Evolutionary conservation across 2,888 invertebrate species (phyloP), one percentile per base, ranked within the genome.

Genomic region (Folsomia candida): DNA sequence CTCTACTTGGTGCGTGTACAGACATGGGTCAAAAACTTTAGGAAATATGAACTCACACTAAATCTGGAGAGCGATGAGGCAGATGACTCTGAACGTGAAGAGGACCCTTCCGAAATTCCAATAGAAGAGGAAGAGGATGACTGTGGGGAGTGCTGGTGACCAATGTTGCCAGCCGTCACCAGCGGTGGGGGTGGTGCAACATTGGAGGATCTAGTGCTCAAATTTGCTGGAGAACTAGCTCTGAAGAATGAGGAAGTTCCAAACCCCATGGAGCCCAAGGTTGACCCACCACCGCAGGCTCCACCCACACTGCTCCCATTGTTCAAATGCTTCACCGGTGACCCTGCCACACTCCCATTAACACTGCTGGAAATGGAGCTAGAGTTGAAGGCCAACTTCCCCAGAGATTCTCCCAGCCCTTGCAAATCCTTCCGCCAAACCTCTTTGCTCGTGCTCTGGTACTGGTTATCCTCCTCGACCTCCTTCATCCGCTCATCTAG

Each of bases 401-500:
- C 73, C 26, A 73, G 68, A 61, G 65, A 70, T 51, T 73, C 47
- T 11, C 47, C 47, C 47, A 47, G 47, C 47, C 47, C 18, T 47
- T 9, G 26, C 51, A 47, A 11, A 37, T 64, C 64, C 64, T 64
- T 70, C 68, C 73, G 70, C 81, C 81, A 81, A 62, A 81, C 76
- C 67, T 81, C 81, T 60, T 79, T 78, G 51, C 78, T 78, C 26
- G 79, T 76, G 26, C 87, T 89, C 61, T 88, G 87, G 82, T 89
- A 90, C 80, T 86, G 88, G 82, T 89, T 89, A 81, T 89, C 88
- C 80, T 90, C 90, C 82, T 89, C 89, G 51, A 88, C 89, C 82
- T 90, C 89, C 64, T 88, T 86, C 72, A 87, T 87, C 4, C 89
- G 83, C 81, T 90, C 90, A 82, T 90, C 90, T n/a, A 90, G 86